Evolutionary conservation across 2,113 vertebrate genomes (phyloP), one percentile per base, ranked within the genome.

Genomic region (Neogale vison): DNA sequence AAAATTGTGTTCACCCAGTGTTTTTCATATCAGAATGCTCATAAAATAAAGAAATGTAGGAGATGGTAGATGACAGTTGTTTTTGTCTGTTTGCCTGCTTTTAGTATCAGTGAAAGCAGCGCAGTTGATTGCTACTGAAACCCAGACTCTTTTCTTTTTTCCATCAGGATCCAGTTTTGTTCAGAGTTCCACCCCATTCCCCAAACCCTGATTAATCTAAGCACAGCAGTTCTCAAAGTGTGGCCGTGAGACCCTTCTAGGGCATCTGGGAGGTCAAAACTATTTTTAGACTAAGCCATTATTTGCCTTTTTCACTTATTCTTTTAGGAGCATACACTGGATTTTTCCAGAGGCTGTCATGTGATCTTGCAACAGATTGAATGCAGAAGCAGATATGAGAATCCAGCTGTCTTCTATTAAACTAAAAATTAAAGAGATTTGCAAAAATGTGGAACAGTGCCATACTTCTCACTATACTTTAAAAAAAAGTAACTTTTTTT

Each of bases 321-420:
- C 52, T 86, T 94, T 76, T 24, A 21, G 15, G 18, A 91, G 52
- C 65, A 55, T 52, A 36, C 39, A 10, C 39, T 55, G 55, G 74
- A 42, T n/a, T 92, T 97, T 96, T 96, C 92, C 80, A 96, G 96
- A 84, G 74, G 65, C 79, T 74, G 89, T 93, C 88, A 92, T 86
- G 88, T 92, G 85, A 91, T 71, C 72, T 31, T 83, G 34, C 55
- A 83, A 23, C 81, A 93, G 83, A 93, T 4, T 87, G 89, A 81
- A 69, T 74, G 34, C 55, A 87, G 95, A 92, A 80, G 59, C 61
- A 96, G 92, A 59, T 81, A 83, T 11, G 71, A 83, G 79, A 80
- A 31, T 34, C n/a, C 97, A 97, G 95, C 92, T 97, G 86, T 76
- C 89, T 97, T 96, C 72, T 50, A 74, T 96, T 86, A 97, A 77